Evolutionary conservation across 1,140 invertebrate species (phyloP), one percentile per base, ranked within the genome.

Genomic region (Ectropis grisescens): DNA sequence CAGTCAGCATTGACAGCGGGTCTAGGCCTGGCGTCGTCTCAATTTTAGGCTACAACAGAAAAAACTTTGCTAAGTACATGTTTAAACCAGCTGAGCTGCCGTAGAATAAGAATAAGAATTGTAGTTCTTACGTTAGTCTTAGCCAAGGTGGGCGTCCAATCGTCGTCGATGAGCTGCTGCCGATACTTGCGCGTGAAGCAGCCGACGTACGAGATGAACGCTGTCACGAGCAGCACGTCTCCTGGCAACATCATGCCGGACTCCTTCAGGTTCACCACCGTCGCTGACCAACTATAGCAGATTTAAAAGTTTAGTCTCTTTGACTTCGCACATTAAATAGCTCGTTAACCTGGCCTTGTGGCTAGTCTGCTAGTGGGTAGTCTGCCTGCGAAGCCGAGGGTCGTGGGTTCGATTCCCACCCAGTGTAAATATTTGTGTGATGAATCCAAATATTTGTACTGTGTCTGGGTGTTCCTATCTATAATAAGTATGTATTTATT

Each of bases 131-230:
- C 87, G 38, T 87, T 74, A 15, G 89, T 69, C 37, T 84, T 86
- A 33, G 82, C 78, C 2, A 92, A 69, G 44, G 83, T 89, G 1
- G 94, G 94, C 27, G 91, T 56, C 93, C 94, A 96, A 55, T 90
- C 85, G 12, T 91, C 88, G 14, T 95, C 85, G 51, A 96, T 83
- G 6, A 98, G 83, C 48, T 96, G 91, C 5, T 85, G 57, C 35
- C 96, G 82, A 67, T 97, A 98, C 26, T 86, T 85, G 51, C 92
- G 91, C 3, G 92, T 95, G 65, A 98, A 98, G 47, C 93, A 96
- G 1, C 96, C 96, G 4, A 97, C 90, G 64, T 98, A 98, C 0
- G 96, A 98, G 28, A 98, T 91, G 76, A 98, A 98, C n/a, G 95
- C 94, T 2, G 95, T 92, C 2, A 94, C 89, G 2, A 97, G 67